Base-by-base conservation (phyloP, 2,797 vertebrate genomes). In the Erpetoichthys calabaricus region DNA sequence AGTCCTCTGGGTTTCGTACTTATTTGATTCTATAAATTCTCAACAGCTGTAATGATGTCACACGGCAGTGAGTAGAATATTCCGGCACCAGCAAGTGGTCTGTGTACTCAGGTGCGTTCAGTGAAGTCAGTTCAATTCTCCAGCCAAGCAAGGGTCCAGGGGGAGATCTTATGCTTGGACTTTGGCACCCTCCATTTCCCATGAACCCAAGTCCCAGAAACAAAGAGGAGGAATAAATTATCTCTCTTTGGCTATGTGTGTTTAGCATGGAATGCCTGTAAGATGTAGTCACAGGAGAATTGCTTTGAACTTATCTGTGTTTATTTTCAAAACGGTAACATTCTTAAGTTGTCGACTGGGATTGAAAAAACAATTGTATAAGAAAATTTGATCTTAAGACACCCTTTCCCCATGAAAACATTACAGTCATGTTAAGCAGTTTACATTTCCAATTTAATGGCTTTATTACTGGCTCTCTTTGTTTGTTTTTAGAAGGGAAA, bases 41-140 rank as follows among this genome's bases (percentile, higher is more conserved):
- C 75, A 76, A 73, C 81, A 84, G 80, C 81, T 84, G 82, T 74
- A 75, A 74, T 79, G 81, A 84, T 80, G 79, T 86, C 80, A 83
- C 73, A 55, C 73, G 61, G 66, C 74, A 73, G 71, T 67, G 70
- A 71, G 75, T 73, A 56, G 74, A 80, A 75, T 78, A 78, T 78
- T 80, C 73, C 65, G 61, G 76, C 73, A 75, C 73, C 72, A 67
- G 74, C 70, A 69, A 68, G 70, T 68, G 60, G 70, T 57, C 70
- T 85, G 80, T 86, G 78, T 84, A 80, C 76, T 83, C 82, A 86
- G 84, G 82, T 86, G 82, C 69, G n/a, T 71, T 63, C 51, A 75
- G 76, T 82, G 80, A 80, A 82, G 77, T 84, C 75, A 79, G 80
- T 69, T 69, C 43, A 68, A 64, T 56, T 47, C 59, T 67, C 61